These are phyloP conservation scores for Fringilla coelebs DNA, from an alignment of 2,797 vertebrate genomes.

Conservation along the genomic window DNA sequence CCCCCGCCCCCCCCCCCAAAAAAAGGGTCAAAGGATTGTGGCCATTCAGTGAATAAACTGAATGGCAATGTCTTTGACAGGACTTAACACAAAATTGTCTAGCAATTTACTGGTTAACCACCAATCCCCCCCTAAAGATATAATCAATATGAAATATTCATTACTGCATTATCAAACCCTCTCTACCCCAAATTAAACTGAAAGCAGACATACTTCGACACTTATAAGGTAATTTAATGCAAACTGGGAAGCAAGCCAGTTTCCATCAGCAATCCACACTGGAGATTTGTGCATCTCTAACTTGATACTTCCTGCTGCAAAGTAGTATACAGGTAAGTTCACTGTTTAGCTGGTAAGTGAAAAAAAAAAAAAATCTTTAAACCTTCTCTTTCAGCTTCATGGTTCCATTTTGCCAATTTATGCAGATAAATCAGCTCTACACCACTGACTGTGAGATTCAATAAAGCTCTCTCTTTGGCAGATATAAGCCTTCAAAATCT, in stretches of 20 bases:
- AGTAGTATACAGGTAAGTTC: neutral
- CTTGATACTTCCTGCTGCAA: neutral
- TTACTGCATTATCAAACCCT: neutral
- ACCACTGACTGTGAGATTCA: constrained; percentile 2
- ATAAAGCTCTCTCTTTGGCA: neutral
- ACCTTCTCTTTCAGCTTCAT: neutral
- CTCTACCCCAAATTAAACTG: neutral
- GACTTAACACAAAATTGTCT: neutral
- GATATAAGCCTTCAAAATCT: neutral
- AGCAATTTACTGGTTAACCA: neutral
- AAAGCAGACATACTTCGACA: neutral
- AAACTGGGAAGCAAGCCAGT: neutral
- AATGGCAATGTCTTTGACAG: neutral
- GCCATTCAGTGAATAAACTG: neutral
- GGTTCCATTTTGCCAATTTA: neutral
- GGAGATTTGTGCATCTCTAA: neutral
- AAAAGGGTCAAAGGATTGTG: neutral
- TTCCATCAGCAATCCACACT: neutral
- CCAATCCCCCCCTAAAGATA: neutral
- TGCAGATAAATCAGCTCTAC: neutral
- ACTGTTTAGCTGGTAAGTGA: neutral
- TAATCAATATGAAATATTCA: neutral
- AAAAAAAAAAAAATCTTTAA: neutral
- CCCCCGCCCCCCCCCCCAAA: fast-evolving
- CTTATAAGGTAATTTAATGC: neutral